A percentile compares a stretch with the other conserved stretches of the same genome.
phyloP scores from a whole-genome alignment of 1,140 invertebrate genomes.

The Ruditapes philippinarum region DNA sequence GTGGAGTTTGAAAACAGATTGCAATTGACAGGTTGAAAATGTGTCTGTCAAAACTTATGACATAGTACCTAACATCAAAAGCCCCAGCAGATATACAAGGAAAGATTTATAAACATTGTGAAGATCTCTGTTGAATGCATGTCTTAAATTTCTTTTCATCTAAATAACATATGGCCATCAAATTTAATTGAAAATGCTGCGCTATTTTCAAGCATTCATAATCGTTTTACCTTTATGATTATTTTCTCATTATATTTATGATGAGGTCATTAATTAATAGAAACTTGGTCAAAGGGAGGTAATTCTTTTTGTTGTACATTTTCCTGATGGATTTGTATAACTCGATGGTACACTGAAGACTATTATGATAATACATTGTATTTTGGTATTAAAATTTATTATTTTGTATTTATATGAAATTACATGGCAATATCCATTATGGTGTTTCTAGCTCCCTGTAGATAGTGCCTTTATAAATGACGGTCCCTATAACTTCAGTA shows the following conservation, averaged over 20 bases:
- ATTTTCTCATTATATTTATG: no score
- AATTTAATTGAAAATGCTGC: conserved; percentile 51
- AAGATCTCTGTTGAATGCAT: conserved; percentile 20
- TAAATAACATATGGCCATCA: conserved; percentile 62
- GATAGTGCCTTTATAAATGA: no score
- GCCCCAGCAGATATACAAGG: conserved; percentile 24
- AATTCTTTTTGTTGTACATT: no score
- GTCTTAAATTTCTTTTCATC: conserved; percentile 54
- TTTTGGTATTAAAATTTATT: no score
- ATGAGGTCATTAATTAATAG: neutral
- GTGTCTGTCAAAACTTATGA: conserved; percentile 64
- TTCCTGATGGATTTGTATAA: no score
- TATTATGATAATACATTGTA: no score
- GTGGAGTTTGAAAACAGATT: conserved; percentile 65
- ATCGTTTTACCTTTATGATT: no score
- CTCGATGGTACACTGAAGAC: no score
- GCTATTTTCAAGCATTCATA: neutral
- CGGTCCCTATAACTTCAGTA: no score
- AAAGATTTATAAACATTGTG: conserved; percentile 64
- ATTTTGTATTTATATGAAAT: no score
- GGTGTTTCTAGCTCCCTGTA: no score
- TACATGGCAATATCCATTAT: no score
- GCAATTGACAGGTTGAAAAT: conserved; percentile 61
- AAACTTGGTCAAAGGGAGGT: neutral
- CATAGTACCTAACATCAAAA: conserved; percentile 58